A percentile compares a stretch with the other conserved stretches of the same genome.
phyloP scores from a whole-genome alignment of 2,888 invertebrate species.

The Spodoptera picta region DNA sequence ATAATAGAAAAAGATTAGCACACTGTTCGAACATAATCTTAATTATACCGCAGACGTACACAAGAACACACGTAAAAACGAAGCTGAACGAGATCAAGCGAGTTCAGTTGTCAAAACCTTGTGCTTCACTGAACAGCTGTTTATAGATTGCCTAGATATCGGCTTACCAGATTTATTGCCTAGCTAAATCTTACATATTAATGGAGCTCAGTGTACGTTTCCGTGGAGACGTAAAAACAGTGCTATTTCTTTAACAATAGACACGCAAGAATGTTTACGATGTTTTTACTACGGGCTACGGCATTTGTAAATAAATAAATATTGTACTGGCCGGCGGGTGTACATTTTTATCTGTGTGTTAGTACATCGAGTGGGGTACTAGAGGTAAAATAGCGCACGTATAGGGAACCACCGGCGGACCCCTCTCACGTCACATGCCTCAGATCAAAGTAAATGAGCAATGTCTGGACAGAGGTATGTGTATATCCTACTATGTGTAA shows the following conservation, averaged over 20 bases:
- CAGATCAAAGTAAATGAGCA: constrained; percentile 44
- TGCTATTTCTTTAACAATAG: constrained; percentile 67
- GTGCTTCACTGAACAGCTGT: constrained; percentile 55
- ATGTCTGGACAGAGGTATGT: constrained; percentile 6
- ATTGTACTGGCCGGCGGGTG: constrained; percentile 35
- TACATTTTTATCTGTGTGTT: constrained; percentile 37
- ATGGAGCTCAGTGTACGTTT: constrained; percentile 57
- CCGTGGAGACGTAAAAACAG: constrained; percentile 64
- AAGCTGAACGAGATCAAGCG: constrained; percentile 34
- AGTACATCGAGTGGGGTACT: constrained; percentile 29
- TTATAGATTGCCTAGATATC: constrained; percentile 54
- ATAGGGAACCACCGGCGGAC: constrained; percentile 20
- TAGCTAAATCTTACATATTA: constrained; percentile 50
- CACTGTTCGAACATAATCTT: constrained; percentile 44
- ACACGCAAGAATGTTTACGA: constrained; percentile 72
- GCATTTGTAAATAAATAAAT: constrained; percentile 69
- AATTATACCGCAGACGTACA: constrained; percentile 43
- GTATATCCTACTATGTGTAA: constrained; percentile 18
- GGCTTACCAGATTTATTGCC: constrained; percentile 51
- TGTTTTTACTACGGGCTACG: constrained; percentile 66
- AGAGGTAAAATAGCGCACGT: constrained; percentile 48
- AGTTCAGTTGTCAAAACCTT: constrained; percentile 56
- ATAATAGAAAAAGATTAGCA: constrained; percentile 40
- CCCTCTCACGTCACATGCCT: constrained; percentile 36
- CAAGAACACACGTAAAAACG: constrained; percentile 45